A percentile compares a stretch with the other conserved stretches of the same genome.
phyloP scores from a whole-genome alignment of 2,888 invertebrate species.

The Agonopterix subpropinquella region DNA sequence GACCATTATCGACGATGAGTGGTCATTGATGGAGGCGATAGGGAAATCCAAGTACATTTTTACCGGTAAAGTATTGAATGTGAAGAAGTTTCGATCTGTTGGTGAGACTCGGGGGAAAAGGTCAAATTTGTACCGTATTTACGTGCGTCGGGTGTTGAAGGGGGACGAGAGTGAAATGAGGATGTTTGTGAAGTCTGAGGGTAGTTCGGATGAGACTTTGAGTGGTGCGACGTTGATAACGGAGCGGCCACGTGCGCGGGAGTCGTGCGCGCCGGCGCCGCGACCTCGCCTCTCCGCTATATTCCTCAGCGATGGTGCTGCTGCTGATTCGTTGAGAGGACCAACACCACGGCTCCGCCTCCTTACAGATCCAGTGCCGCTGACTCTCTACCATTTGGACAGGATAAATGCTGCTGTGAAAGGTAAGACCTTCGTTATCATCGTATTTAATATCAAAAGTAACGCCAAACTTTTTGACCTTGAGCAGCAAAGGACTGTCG shows the following conservation, averaged over 20 bases:
- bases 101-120: conserved; percentile 39
- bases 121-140: conserved; percentile 63
- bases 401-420: conserved; percentile 71
- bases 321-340: conserved; percentile 37
- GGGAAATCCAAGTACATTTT: conserved; percentile 68
- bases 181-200: conserved; percentile 51
- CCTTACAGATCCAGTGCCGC: conserved; percentile 67
- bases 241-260: conserved; percentile 48
- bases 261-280: conserved; percentile 60
- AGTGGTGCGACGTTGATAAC: conserved; percentile 58
- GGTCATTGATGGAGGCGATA: conserved; percentile 70
- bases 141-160: conserved; percentile 63
- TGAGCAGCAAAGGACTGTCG: too few relatives aligned
- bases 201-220: conserved; percentile 41
- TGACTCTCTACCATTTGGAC: conserved; percentile 71
- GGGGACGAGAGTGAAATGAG: conserved; percentile 58
- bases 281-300: conserved; percentile 65
- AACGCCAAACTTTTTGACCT: too few relatives aligned
- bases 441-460: too few relatives aligned
- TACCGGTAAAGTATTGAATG: conserved; percentile 68
- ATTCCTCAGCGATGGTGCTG: conserved; percentile 56
- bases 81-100: conserved; percentile 53
- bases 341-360: conserved; percentile 47
- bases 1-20: conserved; percentile 68
- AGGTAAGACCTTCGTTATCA: conserved; percentile 41